A percentile compares a stretch with the other conserved stretches of the same genome.
phyloP scores from a whole-genome alignment of 2,888 invertebrate species.

The Torymus tubicola region DNA sequence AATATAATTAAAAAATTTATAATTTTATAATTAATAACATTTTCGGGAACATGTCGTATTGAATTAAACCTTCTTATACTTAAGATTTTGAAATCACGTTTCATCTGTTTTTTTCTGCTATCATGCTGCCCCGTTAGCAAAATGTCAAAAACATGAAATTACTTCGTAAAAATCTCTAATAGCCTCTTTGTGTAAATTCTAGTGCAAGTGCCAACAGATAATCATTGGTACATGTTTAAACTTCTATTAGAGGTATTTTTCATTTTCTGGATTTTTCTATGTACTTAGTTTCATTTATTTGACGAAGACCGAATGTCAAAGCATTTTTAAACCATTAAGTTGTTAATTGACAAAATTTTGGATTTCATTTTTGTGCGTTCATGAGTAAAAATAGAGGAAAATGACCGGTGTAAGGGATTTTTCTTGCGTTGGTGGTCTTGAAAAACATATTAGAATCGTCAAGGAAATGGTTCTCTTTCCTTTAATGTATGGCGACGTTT shows the following conservation, averaged over 20 bases:
- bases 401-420: constrained; percentile 67
- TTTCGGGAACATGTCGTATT: neutral
- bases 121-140: constrained; percentile 42
- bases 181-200: constrained; percentile 63
- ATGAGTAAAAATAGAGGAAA: constrained; percentile 22
- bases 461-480: constrained; percentile 95
- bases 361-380: neutral
- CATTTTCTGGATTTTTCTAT: neutral
- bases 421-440: constrained; percentile 85
- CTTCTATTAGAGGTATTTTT: neutral
- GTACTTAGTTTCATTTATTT: neutral
- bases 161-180: constrained; percentile 62
- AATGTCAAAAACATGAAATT: constrained; percentile 69
- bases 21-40: too few species aligned
- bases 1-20: too few species aligned
- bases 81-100: constrained; percentile 12
- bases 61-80: constrained; percentile 15
- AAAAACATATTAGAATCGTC: constrained; percentile 88
- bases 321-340: too few species aligned
- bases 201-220: constrained; percentile 59
- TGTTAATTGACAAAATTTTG: neutral
- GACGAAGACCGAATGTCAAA: neutral
- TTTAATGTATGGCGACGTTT: constrained; percentile 92
- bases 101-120: constrained; percentile 39
- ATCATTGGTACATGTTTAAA: constrained; percentile 23